Percentiles rank a stretch among this genome's conserved stretches.
Evolutionary conservation across 2,113 vertebrate genomes (phyloP).

Genomic region (Indicator maculatus): DNA sequence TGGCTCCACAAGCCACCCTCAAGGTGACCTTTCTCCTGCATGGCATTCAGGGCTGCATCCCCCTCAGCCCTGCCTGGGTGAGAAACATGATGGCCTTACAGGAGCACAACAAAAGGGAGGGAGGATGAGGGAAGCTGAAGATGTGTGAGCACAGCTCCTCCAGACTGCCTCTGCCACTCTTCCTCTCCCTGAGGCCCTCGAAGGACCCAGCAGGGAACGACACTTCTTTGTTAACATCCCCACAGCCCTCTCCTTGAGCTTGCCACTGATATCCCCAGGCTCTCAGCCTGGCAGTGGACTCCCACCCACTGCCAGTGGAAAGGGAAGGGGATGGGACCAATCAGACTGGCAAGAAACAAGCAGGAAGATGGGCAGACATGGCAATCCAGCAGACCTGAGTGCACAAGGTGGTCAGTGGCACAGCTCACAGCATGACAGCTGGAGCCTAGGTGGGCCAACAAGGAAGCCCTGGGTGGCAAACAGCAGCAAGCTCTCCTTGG

Average conservation of each 20-base stretch:
- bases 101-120: rapidly evolving
- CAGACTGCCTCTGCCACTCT: not conserved
- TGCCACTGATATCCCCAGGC: not conserved
- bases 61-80: not conserved
- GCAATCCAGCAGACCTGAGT: not conserved
- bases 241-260: not conserved
- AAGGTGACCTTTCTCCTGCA: not conserved
- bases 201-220: not conserved
- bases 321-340: not conserved
- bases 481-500: not conserved
- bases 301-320: not conserved
- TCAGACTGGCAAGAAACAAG: not conserved
- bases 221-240: not conserved
- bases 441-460: not conserved
- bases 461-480: not conserved
- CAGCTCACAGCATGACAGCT: not conserved
- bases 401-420: not conserved
- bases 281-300: not conserved
- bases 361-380: not conserved
- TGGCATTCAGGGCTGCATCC: rapidly evolving
- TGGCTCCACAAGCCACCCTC: not conserved
- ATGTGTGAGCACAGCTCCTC: not conserved
- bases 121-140: not conserved
- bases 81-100: not conserved
- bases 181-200: not conserved